Percentiles rank a stretch among this genome's conserved stretches.
These are phyloP conservation scores for Aix galericulata DNA, from an alignment of 2,113 vertebrate species.

Conservation along the genomic window DNA sequence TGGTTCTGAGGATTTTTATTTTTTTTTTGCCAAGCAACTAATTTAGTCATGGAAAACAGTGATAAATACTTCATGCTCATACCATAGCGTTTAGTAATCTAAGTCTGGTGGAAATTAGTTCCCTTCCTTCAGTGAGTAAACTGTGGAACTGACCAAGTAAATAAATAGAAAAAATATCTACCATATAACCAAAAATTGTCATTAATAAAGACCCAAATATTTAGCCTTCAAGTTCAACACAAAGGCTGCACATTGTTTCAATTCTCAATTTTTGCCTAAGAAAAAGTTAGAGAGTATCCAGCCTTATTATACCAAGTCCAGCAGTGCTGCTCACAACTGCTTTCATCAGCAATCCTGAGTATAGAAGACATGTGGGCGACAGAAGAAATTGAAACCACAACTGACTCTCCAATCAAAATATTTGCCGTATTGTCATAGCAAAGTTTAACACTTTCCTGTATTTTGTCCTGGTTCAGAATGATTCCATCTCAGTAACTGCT, in stretches of 20 bases:
- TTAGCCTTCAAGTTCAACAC: background rate
- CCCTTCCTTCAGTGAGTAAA: background rate
- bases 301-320: background rate
- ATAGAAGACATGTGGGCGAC: background rate
- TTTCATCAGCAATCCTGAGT: background rate
- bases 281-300: background rate
- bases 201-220: background rate
- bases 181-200: background rate
- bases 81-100: background rate
- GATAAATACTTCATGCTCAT: background rate
- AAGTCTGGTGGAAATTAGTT: background rate
- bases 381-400: background rate
- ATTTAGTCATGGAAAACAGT: background rate
- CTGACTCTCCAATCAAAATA: background rate
- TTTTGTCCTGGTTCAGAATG: background rate
- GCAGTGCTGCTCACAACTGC: background rate
- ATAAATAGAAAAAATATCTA: background rate
- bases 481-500: background rate
- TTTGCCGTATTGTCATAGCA: background rate
- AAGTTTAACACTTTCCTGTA: background rate
- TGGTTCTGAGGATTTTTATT: background rate
- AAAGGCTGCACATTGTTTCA: background rate
- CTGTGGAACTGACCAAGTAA: background rate
- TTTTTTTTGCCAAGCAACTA: background rate
- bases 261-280: background rate